A percentile compares a stretch with the other conserved stretches of the same genome.
Conservation (phyloP, 1,140 invertebrate species). For the Mesaphorura yosii region DNA sequence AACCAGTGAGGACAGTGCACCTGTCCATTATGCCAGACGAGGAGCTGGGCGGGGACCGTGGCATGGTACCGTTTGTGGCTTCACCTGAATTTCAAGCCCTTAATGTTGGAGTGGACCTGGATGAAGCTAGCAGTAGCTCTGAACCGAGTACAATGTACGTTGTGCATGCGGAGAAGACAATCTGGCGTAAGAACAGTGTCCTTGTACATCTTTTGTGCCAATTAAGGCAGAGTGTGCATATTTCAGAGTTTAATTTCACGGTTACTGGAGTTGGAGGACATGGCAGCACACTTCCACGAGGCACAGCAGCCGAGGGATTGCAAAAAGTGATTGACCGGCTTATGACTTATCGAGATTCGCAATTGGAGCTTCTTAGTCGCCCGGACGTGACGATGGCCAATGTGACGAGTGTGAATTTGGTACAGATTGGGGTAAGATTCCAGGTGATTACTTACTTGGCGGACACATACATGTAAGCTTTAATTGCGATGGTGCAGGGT, state of each 20-base stretch:
- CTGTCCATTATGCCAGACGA: constrained; percentile 66
- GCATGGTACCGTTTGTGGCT: constrained; percentile 70
- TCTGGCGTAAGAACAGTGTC: constrained; percentile 56
- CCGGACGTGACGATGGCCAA: constrained; percentile 58
- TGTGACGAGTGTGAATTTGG: constrained; percentile 80
- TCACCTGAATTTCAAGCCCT: constrained; percentile 63
- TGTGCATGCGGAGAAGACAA: constrained; percentile 62
- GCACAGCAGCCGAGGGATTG: constrained; percentile 76
- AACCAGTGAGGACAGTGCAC: constrained; percentile 54
- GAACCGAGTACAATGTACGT: constrained; percentile 52
- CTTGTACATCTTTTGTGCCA: too few relatives aligned
- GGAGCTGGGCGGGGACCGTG: constrained; percentile 74
- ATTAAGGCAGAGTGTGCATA: too few relatives aligned
- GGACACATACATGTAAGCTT: too few relatives aligned
- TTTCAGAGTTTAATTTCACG: constrained; percentile 26
- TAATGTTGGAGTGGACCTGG: constrained; percentile 80
- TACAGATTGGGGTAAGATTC: constrained; percentile 51
- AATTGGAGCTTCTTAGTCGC: constrained; percentile 54
- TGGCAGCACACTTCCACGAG: constrained; percentile 65
- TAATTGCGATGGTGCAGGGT: constrained; percentile 62
- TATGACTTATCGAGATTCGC: constrained; percentile 53
- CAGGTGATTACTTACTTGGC: too few relatives aligned
- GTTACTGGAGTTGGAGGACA: constrained; percentile 67
- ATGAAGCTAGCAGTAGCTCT: constrained; percentile 68
- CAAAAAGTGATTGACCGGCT: constrained; percentile 61